Percentiles rank a stretch among this genome's conserved stretches.
Evolutionary conservation across 1,140 invertebrate genomes (phyloP).

Genomic region (Polyergus mexicanus): DNA sequence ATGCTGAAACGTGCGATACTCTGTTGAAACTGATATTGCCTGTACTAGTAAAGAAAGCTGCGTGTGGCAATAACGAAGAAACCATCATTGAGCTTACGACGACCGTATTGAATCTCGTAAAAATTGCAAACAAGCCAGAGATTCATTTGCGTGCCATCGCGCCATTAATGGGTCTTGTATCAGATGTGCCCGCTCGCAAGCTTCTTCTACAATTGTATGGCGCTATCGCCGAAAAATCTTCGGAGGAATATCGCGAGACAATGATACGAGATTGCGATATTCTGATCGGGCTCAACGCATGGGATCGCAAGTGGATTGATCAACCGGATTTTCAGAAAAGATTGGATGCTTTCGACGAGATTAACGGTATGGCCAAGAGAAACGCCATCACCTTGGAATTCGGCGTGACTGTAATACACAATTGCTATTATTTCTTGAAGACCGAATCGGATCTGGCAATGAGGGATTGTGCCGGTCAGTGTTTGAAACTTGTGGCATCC

Average conservation of each 20-base stretch:
- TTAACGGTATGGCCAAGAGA: constrained; percentile 88
- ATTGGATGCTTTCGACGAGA: constrained; percentile 90
- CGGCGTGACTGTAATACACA: constrained; percentile 92
- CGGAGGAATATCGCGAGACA: constrained; percentile 74
- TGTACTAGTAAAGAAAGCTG: constrained; percentile 90
- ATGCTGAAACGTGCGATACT: constrained; percentile 89
- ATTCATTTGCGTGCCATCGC: constrained; percentile 89
- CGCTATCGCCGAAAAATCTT: constrained; percentile 85
- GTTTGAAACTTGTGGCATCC: constrained; percentile 90
- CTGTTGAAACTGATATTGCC: constrained; percentile 92
- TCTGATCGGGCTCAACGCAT: constrained; percentile 93
- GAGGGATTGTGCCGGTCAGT: constrained; percentile 91
- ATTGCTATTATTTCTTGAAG: constrained; percentile 93
- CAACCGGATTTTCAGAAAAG: constrained; percentile 96
- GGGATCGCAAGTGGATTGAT: constrained; percentile 94
- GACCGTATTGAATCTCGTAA: constrained; percentile 91
- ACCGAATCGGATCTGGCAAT: constrained; percentile 94
- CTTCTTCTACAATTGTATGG: constrained; percentile 88
- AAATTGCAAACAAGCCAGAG: constrained; percentile 89
- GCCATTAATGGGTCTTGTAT: constrained; percentile 89
- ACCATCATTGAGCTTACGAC: constrained; percentile 89
- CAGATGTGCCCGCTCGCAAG: constrained; percentile 88
- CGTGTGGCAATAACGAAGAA: constrained; percentile 86
- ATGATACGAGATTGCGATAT: constrained; percentile 85
- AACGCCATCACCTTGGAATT: constrained; percentile 89